A percentile compares a stretch with the other conserved stretches of the same genome.
Conservation (phyloP, 2,113 vertebrate species). For the Hippopotamus amphibius region DNA sequence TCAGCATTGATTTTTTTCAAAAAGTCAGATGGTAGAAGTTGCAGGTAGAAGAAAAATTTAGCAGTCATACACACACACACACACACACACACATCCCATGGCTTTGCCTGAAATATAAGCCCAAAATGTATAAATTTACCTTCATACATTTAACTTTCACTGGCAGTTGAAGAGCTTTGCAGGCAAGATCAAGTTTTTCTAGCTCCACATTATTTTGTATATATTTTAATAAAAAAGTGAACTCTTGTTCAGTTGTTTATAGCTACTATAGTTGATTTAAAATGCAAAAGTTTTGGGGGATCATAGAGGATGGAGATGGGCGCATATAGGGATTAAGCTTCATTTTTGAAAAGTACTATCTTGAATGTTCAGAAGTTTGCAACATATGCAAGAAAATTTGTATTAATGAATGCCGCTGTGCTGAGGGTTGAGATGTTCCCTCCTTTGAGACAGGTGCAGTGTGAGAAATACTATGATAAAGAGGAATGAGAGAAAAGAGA, state of each 20-base stretch:
- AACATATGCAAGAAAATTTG: not conserved
- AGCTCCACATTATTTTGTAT: not conserved
- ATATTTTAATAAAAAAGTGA: slow-evolving; percentile 1
- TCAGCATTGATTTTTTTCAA: not conserved
- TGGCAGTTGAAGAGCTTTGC: not conserved
- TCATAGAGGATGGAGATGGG: not conserved
- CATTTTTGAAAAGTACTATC: not conserved
- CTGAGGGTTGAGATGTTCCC: not conserved
- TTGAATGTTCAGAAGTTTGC: not conserved
- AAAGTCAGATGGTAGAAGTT: not conserved
- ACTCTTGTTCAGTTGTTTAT: not conserved
- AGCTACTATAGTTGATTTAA: not conserved
- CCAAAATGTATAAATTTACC: not conserved
- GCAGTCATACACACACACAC: not conserved
- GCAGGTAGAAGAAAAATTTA: not conserved
- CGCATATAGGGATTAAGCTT: not conserved
- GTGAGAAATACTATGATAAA: not conserved
- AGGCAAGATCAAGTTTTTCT: not conserved
- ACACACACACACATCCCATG: not conserved
- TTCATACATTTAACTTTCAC: not conserved
- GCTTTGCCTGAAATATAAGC: not conserved
- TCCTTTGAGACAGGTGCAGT: not conserved
- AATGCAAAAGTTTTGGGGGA: not conserved
- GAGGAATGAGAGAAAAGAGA: not conserved
- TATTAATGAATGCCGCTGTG: not conserved